Base-by-base conservation (phyloP, 2,888 invertebrate species). In the Tetropium fuscum region DNA sequence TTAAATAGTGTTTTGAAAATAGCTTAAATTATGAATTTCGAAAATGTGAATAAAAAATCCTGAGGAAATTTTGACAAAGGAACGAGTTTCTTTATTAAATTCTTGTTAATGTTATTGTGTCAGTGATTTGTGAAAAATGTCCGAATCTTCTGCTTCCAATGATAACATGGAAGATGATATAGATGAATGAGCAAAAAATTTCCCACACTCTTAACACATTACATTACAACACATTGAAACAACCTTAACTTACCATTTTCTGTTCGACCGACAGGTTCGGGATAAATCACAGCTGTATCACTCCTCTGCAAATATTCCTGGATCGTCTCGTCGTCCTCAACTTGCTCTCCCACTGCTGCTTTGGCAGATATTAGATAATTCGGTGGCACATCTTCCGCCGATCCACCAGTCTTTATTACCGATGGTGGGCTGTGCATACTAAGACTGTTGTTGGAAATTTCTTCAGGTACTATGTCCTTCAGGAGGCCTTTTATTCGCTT, bases 231-330 rank as follows among this genome's bases (percentile, higher is more conserved):
- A n/a, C n/a, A n/a, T n/a, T n/a, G n/a, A n/a, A n/a, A n/a, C n/a
- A n/a, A n/a, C n/a, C n/a, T 1, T 13, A 36, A 44, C 44, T 44
- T 7, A 44, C 44, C 47, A 18, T 19, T 47, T 11, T 47, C 20
- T 2, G 19, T 27, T 18, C 51, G 51, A 18, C 80, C 81, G 59
- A 82, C 82, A 5, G 82, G 80, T 67, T 84, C 83, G 7, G 84
- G 83, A 71, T 81, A 85, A 64, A 85, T 84, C 60, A 85, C 83
- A 13, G 84, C 84, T 3, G 85, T 85, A 73, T 85, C 84, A 58
- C 81, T 81, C 55, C 84, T 77, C 63, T 79, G 79, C 70, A 85
- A 77, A 71, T 83, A 82, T 71, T 84, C 83, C 64, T 81, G 76
- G 36, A 84, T 82, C 65, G 79, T 79, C 41, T 82, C 81, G 44